These are phyloP conservation scores for Agrilus planipennis DNA, from an alignment of 1,140 invertebrate species.

Conservation along the genomic window DNA sequence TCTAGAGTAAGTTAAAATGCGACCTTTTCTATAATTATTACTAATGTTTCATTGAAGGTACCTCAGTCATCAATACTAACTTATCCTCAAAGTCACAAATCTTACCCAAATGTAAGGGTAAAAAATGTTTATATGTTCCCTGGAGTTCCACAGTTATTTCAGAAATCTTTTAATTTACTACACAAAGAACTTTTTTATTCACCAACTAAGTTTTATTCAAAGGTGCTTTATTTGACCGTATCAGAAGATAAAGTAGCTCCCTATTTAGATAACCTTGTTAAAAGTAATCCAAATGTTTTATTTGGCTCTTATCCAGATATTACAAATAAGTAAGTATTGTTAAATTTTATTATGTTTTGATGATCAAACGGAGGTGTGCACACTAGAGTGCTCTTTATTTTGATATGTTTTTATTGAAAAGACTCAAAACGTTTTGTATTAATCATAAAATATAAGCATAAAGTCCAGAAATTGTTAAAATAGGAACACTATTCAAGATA, in stretches of 20 bases:
- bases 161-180: constrained; percentile 40
- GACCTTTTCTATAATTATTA: constrained; percentile 3
- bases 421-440: too few species aligned
- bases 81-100: constrained; percentile 31
- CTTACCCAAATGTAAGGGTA: constrained; percentile 55
- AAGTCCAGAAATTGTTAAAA: too few species aligned
- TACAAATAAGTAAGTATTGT: too few species aligned
- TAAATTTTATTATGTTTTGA: too few species aligned
- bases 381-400: too few species aligned
- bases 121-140: constrained; percentile 70
- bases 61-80: constrained; percentile 36
- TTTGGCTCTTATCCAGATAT: constrained; percentile 43
- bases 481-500: too few species aligned
- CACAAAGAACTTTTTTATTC: constrained; percentile 33
- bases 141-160: constrained; percentile 57
- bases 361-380: too few species aligned
- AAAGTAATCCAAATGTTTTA: constrained; percentile 36
- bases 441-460: too few species aligned
- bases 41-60: constrained; percentile 28
- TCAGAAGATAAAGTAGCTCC: constrained; percentile 36
- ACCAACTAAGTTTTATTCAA: constrained; percentile 32
- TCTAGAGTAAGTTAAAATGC: constrained; percentile 28
- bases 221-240: constrained; percentile 35
- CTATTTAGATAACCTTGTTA: constrained; percentile 32
- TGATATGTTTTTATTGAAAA: too few species aligned